Base-by-base conservation (phyloP, 2,113 vertebrate genomes). In the Taurulus bubalis region DNA sequence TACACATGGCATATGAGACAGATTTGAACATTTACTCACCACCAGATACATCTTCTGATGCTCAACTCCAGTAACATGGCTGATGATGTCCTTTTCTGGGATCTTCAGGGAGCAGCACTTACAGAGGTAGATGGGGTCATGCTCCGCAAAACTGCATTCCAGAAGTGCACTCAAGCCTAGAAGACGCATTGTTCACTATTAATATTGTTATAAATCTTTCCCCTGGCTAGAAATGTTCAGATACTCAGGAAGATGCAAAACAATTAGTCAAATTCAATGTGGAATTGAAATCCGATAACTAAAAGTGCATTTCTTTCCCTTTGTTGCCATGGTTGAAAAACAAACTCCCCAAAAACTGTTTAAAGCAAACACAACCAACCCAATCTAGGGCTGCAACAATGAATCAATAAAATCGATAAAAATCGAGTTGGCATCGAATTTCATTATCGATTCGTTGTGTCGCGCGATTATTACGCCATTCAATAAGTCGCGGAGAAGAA, bases 91-190 rank as follows among this genome's bases (percentile, higher is more conserved):
- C 14, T 58, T 40, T 55, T 87, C 71, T 6, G 18, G 22, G 64
- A 90, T 40, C 68, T 22, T 80, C 47, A 64, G 16, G 28, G 10
- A 32, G 74, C 91, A 91, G 83, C 74, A 65, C 28, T 83, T 20
- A 45, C 89, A 92, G 3, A 90, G 71, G 64, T 87, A 87, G 65
- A 90, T 3, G 3, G 76, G 71, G 7, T 70, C 49, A 16, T 0
- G 32, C 0, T 5, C 22, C 34, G 63, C 68, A 74, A 64, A 86
- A 3, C 12, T 0, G 70, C 86, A 89, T 77, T 87, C 68, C 32
- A 87, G 1, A 32, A 88, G 64, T 1, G 18, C 18, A 45, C 16
- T 32, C 45, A 80, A 80, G 9, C 82, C 91, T 90, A 62, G 14
- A 64, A 51, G 26, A 72, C 1, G 40, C 11, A 28, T 10, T 26